These are phyloP conservation scores for Rhinopomastus cyanomelas DNA, from an alignment of 2,113 vertebrate species.

Conservation along the genomic window DNA sequence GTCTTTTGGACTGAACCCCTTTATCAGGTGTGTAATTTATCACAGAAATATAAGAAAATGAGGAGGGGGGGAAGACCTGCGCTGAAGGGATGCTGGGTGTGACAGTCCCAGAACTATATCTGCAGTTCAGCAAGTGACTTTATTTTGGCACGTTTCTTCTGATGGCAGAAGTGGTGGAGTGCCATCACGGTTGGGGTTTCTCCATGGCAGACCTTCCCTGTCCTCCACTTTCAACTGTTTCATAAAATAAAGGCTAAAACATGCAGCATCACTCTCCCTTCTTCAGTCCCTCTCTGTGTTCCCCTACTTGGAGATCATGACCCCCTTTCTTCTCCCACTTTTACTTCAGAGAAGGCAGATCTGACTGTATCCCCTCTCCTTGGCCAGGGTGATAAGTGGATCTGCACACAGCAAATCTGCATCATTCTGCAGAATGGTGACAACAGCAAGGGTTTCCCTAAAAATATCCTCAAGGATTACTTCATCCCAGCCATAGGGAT, in stretches of 20 bases:
- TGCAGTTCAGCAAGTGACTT: not conserved
- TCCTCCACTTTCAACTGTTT: not conserved
- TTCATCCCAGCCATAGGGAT: not conserved
- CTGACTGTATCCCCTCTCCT: conserved; percentile 14
- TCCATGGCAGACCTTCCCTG: not conserved
- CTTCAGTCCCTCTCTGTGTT: not conserved
- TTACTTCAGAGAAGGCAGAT: conserved; percentile 25
- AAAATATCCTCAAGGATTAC: conserved; percentile 18
- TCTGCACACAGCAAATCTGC: not conserved
- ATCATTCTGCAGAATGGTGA: conserved; percentile 15
- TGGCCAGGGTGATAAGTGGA: conserved; percentile 3
- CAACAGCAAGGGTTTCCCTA: not conserved
- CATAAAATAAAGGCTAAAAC: not conserved
- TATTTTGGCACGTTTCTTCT: conserved; percentile 33
- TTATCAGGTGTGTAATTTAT: not conserved
- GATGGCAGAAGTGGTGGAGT: not conserved
- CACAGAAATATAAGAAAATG: not conserved
- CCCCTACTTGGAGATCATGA: not conserved
- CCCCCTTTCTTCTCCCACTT: not conserved
- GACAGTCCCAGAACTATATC: not conserved
- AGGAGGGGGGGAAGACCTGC: not conserved
- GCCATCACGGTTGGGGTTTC: not conserved
- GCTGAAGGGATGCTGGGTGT: not conserved
- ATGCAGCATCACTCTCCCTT: not conserved
- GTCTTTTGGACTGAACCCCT: not conserved